Percentiles rank a stretch among this genome's conserved stretches.
Evolutionary conservation across 2,888 invertebrate genomes (phyloP).

Genomic region (Abscondita cerata): DNA sequence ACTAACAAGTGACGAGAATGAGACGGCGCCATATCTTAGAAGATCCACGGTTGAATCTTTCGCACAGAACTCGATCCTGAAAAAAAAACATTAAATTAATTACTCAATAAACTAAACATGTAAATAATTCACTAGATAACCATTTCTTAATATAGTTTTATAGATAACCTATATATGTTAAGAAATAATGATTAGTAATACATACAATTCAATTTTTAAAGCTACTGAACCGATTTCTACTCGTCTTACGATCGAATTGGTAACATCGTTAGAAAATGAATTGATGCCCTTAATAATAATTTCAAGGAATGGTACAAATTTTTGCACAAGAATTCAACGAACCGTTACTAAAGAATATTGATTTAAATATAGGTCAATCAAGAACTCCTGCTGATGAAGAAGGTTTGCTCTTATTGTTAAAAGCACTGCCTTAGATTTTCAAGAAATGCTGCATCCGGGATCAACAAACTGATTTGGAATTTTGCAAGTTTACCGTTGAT

Average conservation of each 20-base stretch:
- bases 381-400: no score
- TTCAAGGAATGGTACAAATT: no score
- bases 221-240: background rate
- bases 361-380: no score
- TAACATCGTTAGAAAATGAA: no score
- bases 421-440: no score
- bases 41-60: conserved; percentile 74
- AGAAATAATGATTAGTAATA: background rate
- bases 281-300: no score
- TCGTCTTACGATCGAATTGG: no score
- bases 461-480: background rate
- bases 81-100: conserved; percentile 41
- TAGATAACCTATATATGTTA: background rate
- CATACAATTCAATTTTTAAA: background rate
- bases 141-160: background rate
- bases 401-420: no score
- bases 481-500: background rate
- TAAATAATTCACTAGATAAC: background rate
- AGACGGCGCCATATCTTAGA: conserved; percentile 73
- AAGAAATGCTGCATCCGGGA: background rate
- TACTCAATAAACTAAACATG: background rate
- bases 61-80: conserved; percentile 59
- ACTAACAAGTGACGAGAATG: conserved; percentile 75
- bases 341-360: no score
- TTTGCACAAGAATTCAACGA: no score